Conservation (phyloP, 2,888 invertebrate genomes). For the Tetragonisca angustula region DNA sequence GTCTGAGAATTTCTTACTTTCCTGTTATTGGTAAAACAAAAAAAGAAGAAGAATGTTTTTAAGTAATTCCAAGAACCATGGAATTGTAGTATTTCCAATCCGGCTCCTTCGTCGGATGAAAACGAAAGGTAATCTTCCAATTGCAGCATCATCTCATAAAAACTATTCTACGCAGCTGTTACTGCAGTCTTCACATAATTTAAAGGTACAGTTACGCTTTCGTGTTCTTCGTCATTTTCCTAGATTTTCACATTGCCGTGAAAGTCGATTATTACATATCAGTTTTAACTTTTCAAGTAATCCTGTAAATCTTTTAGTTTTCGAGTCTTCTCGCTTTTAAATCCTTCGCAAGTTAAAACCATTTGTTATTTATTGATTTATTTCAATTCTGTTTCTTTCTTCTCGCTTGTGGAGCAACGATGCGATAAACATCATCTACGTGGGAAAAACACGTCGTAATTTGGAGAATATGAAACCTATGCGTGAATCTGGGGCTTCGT, state of each 20-base stretch:
- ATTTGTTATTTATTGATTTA: background rate
- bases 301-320: background rate
- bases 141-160: constrained; percentile 11
- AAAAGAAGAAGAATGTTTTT: background rate
- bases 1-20: background rate
- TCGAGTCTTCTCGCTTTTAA: background rate
- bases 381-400: background rate
- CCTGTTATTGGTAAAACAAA: background rate
- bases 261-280: accelerated
- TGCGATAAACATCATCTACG: background rate
- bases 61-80: background rate
- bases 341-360: background rate
- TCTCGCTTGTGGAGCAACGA: background rate
- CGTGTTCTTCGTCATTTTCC: background rate
- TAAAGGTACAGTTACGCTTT: background rate
- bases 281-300: background rate
- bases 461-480: constrained; percentile 29
- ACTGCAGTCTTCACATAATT: background rate
- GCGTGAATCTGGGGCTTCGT: constrained; percentile 36
- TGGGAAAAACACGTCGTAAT: background rate
- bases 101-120: background rate
- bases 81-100: background rate
- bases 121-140: constrained; percentile 11
- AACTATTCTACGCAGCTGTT: constrained; percentile 7
- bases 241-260: background rate